Percentiles rank a stretch among this genome's conserved stretches.
phyloP scores from a whole-genome alignment of 2,888 invertebrate genomes.

The Pandemis corylana region DNA sequence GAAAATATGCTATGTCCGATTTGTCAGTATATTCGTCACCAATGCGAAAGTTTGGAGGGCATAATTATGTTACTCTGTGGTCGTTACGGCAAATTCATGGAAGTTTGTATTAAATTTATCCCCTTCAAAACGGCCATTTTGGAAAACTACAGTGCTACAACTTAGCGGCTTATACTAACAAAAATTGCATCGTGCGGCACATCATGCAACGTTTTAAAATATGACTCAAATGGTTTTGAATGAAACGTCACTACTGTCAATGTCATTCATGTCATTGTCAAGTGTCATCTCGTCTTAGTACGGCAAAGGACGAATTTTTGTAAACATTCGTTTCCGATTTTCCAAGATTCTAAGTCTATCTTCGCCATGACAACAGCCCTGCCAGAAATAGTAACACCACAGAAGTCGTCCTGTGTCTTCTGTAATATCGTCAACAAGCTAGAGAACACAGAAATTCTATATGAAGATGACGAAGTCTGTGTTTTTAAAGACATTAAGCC shows the following conservation, averaged over 20 bases:
- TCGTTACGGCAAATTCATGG: too few relatives aligned
- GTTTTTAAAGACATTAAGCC: conserved; percentile 94
- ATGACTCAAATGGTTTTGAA: neutral
- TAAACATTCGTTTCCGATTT: neutral
- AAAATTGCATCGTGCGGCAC: neutral
- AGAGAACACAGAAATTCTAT: conserved; percentile 86
- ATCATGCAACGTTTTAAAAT: neutral
- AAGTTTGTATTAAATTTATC: neutral
- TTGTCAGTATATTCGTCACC: too few relatives aligned
- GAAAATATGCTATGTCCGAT: too few relatives aligned
- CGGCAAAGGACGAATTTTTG: neutral
- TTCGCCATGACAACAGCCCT: conserved; percentile 18
- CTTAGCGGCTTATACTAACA: neutral
- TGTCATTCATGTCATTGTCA: neutral
- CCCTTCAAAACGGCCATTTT: neutral
- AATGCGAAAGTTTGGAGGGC: too few relatives aligned
- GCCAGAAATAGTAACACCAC: conserved; percentile 42
- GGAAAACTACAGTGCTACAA: neutral
- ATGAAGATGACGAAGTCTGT: conserved; percentile 90
- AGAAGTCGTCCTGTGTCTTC: conserved; percentile 86
- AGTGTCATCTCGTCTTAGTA: neutral
- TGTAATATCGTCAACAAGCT: conserved; percentile 89
- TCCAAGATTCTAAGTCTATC: neutral
- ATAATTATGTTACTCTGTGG: too few relatives aligned
- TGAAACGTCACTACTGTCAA: neutral